Percentiles rank a stretch among this genome's conserved stretches.
Conservation (phyloP, 2,797 vertebrate genomes). For the Sebastes cheni region DNA sequence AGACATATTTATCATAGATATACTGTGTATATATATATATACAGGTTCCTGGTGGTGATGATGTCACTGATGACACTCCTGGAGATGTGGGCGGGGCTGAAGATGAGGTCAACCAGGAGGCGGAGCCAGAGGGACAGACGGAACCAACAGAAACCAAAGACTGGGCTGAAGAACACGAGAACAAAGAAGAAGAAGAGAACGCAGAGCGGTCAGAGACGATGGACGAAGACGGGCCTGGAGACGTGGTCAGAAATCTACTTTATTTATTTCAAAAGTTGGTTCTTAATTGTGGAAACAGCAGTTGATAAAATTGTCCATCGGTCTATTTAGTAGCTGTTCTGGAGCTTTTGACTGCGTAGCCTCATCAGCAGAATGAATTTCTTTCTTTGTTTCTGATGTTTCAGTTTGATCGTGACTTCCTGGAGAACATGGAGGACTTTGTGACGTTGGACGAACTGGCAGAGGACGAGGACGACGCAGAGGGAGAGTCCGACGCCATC, state of each 20-base stretch:
- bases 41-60: conserved; percentile 28
- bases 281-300: no score
- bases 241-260: conserved; percentile 20
- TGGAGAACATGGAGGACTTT: conserved; percentile 94
- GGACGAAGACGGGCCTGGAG: conserved; percentile 37
- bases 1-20: no score
- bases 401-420: conserved; percentile 82
- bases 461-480: conserved; percentile 87
- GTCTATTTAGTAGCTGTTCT: no score
- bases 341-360: no score
- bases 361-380: no score
- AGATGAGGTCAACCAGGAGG: conserved; percentile 6
- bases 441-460: conserved; percentile 93
- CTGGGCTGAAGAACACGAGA: background rate
- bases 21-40: no score
- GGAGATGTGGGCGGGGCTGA: conserved; percentile 4
- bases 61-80: background rate
- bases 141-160: background rate
- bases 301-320: no score
- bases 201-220: conserved; percentile 26
- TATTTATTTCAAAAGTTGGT: no score
- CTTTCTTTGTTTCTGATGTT: background rate
- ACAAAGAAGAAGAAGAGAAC: background rate
- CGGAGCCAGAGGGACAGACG: conserved; percentile 9
- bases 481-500: background rate